Conservation (phyloP, 2,888 invertebrate species). For the Synanthedon vespiformis region DNA sequence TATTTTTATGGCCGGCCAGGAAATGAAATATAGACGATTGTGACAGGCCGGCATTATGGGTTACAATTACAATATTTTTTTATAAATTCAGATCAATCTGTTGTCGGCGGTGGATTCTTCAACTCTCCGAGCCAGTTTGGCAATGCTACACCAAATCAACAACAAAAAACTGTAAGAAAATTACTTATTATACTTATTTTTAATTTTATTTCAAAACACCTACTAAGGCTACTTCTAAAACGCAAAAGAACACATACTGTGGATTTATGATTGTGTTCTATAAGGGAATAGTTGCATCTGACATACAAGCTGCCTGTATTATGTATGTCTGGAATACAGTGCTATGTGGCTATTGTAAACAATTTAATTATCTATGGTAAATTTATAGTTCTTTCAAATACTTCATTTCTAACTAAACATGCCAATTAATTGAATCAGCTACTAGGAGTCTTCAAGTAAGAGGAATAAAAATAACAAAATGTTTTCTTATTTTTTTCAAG, state of each 20-base stretch:
- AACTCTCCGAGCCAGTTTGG: slow-evolving; percentile 61
- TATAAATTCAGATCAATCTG: slow-evolving; percentile 50
- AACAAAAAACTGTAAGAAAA: slow-evolving; percentile 43
- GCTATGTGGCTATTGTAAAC: no score
- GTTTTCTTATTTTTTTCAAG: slow-evolving; percentile 18
- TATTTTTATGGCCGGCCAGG: no score
- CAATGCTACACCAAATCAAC: slow-evolving; percentile 55
- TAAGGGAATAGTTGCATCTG: no score
- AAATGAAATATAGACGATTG: background rate
- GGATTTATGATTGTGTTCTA: no score
- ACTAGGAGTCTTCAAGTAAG: background rate
- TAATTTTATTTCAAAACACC: no score
- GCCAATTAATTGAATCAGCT: no score
- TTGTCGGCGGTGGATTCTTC: slow-evolving; percentile 58
- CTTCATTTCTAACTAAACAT: background rate
- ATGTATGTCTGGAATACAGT: no score
- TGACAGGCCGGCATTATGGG: no score
- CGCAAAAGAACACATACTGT: no score
- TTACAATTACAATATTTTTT: background rate
- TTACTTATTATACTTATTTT: background rate
- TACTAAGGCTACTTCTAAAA: no score
- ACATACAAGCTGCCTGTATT: no score
- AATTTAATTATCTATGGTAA: background rate
- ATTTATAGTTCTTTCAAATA: background rate
- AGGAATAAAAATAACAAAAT: background rate